Percentiles rank a stretch among this genome's conserved stretches.
phyloP scores from a whole-genome alignment of 2,888 invertebrate genomes.

The Euproctis similis region DNA sequence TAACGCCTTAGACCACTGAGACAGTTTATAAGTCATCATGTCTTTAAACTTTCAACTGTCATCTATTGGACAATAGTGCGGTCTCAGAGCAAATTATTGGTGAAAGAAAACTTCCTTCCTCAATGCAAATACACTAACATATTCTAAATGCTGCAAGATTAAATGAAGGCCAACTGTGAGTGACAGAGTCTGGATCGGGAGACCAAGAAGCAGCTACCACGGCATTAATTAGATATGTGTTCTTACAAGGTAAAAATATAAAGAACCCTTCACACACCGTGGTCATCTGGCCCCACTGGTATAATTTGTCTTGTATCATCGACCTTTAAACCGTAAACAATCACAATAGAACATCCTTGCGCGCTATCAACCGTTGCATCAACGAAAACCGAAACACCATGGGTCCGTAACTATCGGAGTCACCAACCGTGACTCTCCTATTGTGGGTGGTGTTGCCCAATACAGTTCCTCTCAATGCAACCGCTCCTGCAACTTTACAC shows the following conservation, averaged over 20 bases:
- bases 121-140: too few relatives aligned
- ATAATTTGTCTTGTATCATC: neutral
- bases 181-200: too few relatives aligned
- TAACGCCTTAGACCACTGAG: too few relatives aligned
- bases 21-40: too few relatives aligned
- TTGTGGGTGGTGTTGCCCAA: slow-evolving; percentile 17
- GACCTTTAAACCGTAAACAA: slow-evolving; percentile 5
- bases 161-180: too few relatives aligned
- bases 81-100: too few relatives aligned
- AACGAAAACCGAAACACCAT: slow-evolving; percentile 10
- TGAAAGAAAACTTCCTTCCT: too few relatives aligned
- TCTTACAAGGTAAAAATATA: neutral
- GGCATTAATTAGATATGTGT: too few relatives aligned
- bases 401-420: slow-evolving; percentile 9
- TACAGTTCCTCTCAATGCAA: slow-evolving; percentile 35
- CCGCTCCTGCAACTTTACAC: slow-evolving; percentile 52
- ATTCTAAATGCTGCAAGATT: too few relatives aligned
- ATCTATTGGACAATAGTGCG: too few relatives aligned
- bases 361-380: slow-evolving; percentile 17
- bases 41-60: too few relatives aligned
- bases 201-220: too few relatives aligned
- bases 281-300: neutral
- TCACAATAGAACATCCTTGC: slow-evolving; percentile 12
- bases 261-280: neutral
- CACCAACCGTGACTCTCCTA: slow-evolving; percentile 20